Conservation (phyloP, 1,140 invertebrate species). For the Lanistes nyassanus region DNA sequence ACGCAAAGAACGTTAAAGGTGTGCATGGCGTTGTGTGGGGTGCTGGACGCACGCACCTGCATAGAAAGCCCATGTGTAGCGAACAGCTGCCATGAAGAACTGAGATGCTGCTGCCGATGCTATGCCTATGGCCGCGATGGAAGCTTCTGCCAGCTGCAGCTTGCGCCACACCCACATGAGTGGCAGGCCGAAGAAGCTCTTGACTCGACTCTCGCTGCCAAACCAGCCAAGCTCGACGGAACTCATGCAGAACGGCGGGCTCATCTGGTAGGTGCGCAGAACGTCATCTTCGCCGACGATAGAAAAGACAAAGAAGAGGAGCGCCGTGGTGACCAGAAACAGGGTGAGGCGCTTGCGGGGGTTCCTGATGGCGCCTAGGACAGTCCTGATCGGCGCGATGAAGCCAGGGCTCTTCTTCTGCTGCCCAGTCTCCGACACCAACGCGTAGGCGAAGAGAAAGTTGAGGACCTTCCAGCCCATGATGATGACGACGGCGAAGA, state of each 20-base stretch:
- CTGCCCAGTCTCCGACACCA: neutral
- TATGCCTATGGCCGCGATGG: neutral
- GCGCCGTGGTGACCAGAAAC: neutral
- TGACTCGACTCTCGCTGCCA: neutral
- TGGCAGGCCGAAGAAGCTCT: neutral
- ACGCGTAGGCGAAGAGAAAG: neutral
- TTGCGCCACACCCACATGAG: neutral
- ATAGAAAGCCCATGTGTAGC: neutral
- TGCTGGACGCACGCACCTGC: neutral
- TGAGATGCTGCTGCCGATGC: neutral
- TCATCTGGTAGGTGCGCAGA: slow-evolving; percentile 7
- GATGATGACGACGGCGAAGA: neutral
- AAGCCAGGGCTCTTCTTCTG: neutral
- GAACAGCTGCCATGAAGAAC: neutral
- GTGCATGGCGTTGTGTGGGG: too few species aligned
- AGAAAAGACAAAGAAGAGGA: neutral
- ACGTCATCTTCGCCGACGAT: neutral
- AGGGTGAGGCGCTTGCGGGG: neutral
- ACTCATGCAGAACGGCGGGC: neutral
- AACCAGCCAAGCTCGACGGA: neutral
- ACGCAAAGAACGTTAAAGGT: too few species aligned
- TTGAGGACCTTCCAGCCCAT: neutral
- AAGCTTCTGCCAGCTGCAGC: neutral
- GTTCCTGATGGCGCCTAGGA: neutral
- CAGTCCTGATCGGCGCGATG: neutral